Base-by-base conservation (phyloP, 1,140 invertebrate species). In the Copidosoma floridanum region DNA sequence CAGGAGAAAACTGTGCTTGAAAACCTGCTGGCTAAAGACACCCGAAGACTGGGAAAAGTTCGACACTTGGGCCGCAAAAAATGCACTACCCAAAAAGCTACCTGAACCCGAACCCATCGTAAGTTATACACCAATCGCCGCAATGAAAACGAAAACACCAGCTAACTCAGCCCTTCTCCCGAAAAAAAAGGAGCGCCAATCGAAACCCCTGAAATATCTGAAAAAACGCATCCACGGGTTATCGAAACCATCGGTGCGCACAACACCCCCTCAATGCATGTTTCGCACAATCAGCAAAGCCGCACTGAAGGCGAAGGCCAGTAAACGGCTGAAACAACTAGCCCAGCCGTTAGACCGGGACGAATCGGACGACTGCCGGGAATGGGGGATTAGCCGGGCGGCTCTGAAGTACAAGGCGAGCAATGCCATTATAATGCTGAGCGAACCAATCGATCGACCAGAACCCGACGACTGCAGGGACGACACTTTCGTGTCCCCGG, bases 21-120 rank as follows among this genome's bases (percentile, higher is more conserved):
- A n/a, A n/a, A n/a, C n/a, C n/a, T n/a, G n/a, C n/a, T 72, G 67
- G 67, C 21, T 74, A 20, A 46, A 65, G 24, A 71, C 71, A 1
- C 58, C 65, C 6, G 65, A 64, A 1, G 71, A 72, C 46, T 74
- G 72, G 72, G 60, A 53, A 0, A 52, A 56, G 54, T 74, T 74
- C 40, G 29, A 72, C 35, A 62, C 57, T 18, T 74, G 72, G 72
- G 69, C 61, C 0, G 48, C 62, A 21, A 20, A 59, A 2, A 71
- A 69, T 16, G 69, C 69, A 1, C 12, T 35, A 23, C 72, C 72
- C 1, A 64, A 46, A 52, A 66, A 68, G 29, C 27, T 62, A 26
- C 65, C 59, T 0, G 58, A 65, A 41, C 65, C 64, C 0, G 58
- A 64, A 27, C 60, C 66, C 1, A 58, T 70, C 18, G 70, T 70